These are phyloP conservation scores for Eristalis pertinax DNA, from an alignment of 2,888 invertebrate genomes.

Conservation along the genomic window DNA sequence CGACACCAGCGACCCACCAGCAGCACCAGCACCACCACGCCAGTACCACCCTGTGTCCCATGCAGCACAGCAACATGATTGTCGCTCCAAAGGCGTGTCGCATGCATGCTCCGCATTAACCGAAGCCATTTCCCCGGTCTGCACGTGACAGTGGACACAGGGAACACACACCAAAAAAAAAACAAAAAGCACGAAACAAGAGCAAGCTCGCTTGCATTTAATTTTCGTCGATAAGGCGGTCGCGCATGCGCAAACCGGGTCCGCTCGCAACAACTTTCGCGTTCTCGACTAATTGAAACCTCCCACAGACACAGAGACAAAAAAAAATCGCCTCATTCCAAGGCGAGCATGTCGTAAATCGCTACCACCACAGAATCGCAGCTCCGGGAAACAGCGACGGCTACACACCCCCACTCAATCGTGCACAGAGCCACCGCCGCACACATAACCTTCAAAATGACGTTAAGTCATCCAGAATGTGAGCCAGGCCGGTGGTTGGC, in stretches of 20 bases:
- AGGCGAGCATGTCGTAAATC: constrained; percentile 69
- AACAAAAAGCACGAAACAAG: constrained; percentile 26
- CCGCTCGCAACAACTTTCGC: constrained; percentile 49
- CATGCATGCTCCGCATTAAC: constrained; percentile 63
- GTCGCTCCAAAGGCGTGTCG: constrained; percentile 61
- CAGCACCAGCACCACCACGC: background rate
- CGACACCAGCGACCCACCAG: constrained; percentile 49
- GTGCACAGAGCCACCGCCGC: constrained; percentile 44
- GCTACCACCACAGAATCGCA: constrained; percentile 53
- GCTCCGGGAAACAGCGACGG: constrained; percentile 30
- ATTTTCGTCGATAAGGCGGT: constrained; percentile 56
- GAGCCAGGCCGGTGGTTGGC: constrained; percentile 11
- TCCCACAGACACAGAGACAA: constrained; percentile 49
- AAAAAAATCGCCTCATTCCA: constrained; percentile 55
- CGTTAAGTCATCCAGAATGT: constrained; percentile 54
- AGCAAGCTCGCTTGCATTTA: constrained; percentile 68
- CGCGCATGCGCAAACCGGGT: constrained; percentile 14
- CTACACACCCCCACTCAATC: constrained; percentile 45
- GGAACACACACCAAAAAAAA: too few species aligned
- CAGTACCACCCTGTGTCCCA: background rate
- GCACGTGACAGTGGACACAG: background rate
- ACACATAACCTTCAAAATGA: constrained; percentile 64
- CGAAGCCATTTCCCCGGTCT: constrained; percentile 18
- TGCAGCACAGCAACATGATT: constrained; percentile 32
- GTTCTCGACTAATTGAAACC: constrained; percentile 70